Evolutionary conservation across 2,888 invertebrate species (phyloP), one percentile per base, ranked within the genome.

Genomic region (Eumacrocentrus americanus): DNA sequence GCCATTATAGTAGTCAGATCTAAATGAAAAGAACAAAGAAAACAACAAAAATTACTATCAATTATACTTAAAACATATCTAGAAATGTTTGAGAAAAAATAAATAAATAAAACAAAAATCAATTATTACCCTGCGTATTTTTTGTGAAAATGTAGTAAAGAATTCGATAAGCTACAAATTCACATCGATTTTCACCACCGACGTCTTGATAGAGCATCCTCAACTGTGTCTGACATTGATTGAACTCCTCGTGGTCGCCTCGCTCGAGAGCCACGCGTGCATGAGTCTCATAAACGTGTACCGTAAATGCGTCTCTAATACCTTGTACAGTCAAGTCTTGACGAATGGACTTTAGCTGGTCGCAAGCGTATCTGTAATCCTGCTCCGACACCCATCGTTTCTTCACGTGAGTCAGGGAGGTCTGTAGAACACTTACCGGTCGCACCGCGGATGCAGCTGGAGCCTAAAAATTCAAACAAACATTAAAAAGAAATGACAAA

Each of bases 301-400:
- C 91, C 56, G 98, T 97, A 78, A 99, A 97, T 67, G 86, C 86
- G 83, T 97, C 94, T 69, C 98, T 85, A 70, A 99, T 88, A 73
- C 98, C 95, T 87, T 99, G 99, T 50, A 98, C 98, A 64, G 98
- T 99, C 72, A 99, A 86, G 87, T 99, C 99, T 84, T 99, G 99
- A 71, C 99, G 85, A 69, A 99, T 98, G 6, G 98, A 97, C 83
- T 99, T 98, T 60, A 99, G 85, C 83, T 99, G 99, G 85, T 98
- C 98, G 84, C 98, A 98, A 62, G 95, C 92, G 84, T 96, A 98
- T 82, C 89, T 90, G 82, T 99, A 99, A 83, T 99, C 97, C 77
- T 91, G 91, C 74, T 91, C 93, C 59, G 88, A 86, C 67, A 90
- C 87, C 96, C 98, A 99, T 73, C 91, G 90, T 46, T 89, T 86